Base-by-base conservation (phyloP, 2,797 vertebrate species). In the Arnoldichthys spilopterus region DNA sequence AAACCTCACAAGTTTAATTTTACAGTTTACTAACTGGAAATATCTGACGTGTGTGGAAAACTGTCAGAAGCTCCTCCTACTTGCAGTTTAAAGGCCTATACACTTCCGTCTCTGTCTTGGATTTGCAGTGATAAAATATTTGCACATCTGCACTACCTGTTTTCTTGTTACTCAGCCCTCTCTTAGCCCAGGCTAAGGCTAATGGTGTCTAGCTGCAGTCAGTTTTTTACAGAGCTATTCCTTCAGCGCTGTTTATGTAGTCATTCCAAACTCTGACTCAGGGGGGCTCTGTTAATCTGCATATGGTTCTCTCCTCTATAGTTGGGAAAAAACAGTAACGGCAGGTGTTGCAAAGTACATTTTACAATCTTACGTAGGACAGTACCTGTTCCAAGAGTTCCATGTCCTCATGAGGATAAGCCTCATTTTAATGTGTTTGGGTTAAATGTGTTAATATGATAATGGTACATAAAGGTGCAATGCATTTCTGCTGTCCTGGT, bases 201-300 rank as follows among this genome's bases (percentile, higher is more conserved):
- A 13, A 13, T 11, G 3, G n/a, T n/a, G n/a, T n/a, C n/a, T n/a
- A n/a, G n/a, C n/a, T n/a, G n/a, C 37, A 37, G 4, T 37, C 26
- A 13, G 28, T 58, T n/a, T 26, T 62, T 62, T 2, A 56, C 0
- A 15, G 12, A 43, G 3, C 59, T 37, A 18, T 20, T 63, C 30
- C 12, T 51, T 30, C 8, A 51, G 15, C 13, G 47, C 9, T 7
- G 1, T 28, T n/a, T 20, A 4, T 54, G 26, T 8, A 49, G 28
- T 73, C 28, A 64, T 64, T 53, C 24, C 43, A 34, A 32, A 24
- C 32, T 54, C 26, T 56, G 40, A 20, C 77, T 58, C 61, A 67
- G 6, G 28, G 77, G 43, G 70, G 61, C 15, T 37, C 77, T 59
- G 51, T 72, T 54, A 0, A 9, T 22, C 37, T 73, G 49, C 22